phyloP scores from a whole-genome alignment of 2,888 invertebrate species.

The Harmothoe impar region DNA sequence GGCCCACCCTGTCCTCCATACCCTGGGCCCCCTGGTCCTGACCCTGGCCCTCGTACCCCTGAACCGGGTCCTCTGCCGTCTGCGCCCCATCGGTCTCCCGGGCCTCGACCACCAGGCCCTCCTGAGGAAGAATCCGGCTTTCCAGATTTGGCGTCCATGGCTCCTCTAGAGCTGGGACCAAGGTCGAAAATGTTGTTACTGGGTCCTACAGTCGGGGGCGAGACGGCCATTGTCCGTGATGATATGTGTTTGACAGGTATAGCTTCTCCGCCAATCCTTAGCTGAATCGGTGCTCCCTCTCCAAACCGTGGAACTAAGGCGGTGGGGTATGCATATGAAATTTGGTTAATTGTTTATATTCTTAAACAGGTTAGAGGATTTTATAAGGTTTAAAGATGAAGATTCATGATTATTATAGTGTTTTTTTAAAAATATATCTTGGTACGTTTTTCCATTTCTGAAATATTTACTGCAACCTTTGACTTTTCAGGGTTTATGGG shows the following conservation, averaged over 20 bases:
- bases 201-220: neutral
- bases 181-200: slow-evolving; percentile 13
- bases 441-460: too few relatives aligned
- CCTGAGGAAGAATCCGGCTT: neutral
- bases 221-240: neutral
- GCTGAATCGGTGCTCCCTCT: slow-evolving; percentile 24
- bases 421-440: too few relatives aligned
- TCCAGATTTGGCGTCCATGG: neutral
- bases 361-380: too few relatives aligned
- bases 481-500: too few relatives aligned
- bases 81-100: neutral
- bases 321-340: neutral
- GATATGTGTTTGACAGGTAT: slow-evolving; percentile 30
- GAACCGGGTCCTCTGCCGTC: slow-evolving; percentile 23
- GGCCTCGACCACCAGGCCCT: neutral
- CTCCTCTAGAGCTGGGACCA: slow-evolving; percentile 15
- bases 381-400: too few relatives aligned
- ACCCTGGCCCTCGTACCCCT: slow-evolving; percentile 42
- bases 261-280: neutral
- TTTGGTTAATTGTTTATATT: neutral
- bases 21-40: slow-evolving; percentile 59
- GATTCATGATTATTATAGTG: too few relatives aligned
- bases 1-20: slow-evolving; percentile 54
- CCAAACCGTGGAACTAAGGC: slow-evolving; percentile 23
- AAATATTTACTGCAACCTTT: too few relatives aligned